Evolutionary conservation across 2,113 vertebrate species (phyloP).

Genomic region (Psilopsiagon aymara): DNA sequence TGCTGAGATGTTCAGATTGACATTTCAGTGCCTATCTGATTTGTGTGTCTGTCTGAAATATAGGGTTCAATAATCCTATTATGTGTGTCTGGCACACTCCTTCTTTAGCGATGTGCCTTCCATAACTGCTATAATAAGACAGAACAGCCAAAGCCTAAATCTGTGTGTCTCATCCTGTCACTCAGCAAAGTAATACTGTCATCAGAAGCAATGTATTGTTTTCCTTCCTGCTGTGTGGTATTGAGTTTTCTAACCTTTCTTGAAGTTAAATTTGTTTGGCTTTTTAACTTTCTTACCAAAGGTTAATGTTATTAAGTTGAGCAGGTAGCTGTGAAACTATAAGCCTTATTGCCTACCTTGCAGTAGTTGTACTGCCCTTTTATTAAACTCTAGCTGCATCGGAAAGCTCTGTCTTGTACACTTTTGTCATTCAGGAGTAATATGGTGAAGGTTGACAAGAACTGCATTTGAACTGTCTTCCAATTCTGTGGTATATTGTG

Average conservation of each 20-base stretch:
- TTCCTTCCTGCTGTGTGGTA: slow-evolving; percentile 44
- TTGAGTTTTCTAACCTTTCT: slow-evolving; percentile 68
- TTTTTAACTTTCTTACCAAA: slow-evolving; percentile 58
- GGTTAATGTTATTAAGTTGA: slow-evolving; percentile 52
- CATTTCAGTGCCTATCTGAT: slow-evolving; percentile 26
- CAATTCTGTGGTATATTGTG: background rate
- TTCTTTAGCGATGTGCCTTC: background rate
- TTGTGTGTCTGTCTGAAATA: slow-evolving; percentile 26
- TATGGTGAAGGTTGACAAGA: background rate
- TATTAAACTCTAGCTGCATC: background rate
- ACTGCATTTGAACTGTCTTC: background rate
- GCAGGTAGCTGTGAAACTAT: background rate
- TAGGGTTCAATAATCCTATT: slow-evolving; percentile 54
- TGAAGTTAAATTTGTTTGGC: slow-evolving; percentile 57
- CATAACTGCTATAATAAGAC: background rate
- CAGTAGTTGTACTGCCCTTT: background rate
- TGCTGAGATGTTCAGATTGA: background rate
- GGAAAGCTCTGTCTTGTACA: background rate
- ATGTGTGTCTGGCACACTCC: slow-evolving; percentile 15
- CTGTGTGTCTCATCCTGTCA: background rate
- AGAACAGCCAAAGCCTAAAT: background rate
- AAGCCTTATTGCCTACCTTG: background rate
- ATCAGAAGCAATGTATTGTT: slow-evolving; percentile 34
- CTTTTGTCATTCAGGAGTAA: background rate
- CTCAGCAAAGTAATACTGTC: background rate